These are phyloP conservation scores for Geophilus truncorum DNA, from an alignment of 2,888 invertebrate species.

Conservation along the genomic window DNA sequence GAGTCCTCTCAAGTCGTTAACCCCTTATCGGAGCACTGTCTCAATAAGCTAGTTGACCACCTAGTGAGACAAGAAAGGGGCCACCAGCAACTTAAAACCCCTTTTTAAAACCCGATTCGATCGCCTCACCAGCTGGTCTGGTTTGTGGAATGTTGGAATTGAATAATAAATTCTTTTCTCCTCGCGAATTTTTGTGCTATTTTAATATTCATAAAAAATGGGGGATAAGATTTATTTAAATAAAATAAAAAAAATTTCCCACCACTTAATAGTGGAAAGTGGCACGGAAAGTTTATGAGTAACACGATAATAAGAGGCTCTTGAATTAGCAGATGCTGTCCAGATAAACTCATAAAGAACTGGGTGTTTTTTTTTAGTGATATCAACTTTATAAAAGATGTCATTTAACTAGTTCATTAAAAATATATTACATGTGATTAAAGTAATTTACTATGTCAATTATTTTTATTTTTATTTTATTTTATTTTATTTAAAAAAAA, in stretches of 20 bases:
- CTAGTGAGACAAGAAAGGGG: slow-evolving; percentile 10
- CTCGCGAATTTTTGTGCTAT: not conserved
- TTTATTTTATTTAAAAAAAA: not conserved
- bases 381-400: slow-evolving; percentile 1
- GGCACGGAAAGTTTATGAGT: slow-evolving; percentile 22
- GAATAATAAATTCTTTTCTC: not conserved
- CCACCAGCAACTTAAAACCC: slow-evolving; percentile 12
- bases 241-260: not conserved
- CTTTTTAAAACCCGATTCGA: not conserved
- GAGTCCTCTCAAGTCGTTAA: slow-evolving; percentile 23
- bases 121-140: not conserved
- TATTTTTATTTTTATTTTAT: not conserved
- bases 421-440: not conserved
- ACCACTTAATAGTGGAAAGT: slow-evolving; percentile 11
- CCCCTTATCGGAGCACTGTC: slow-evolving; percentile 4
- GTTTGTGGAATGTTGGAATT: not conserved
- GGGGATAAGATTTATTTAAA: not conserved
- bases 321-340: slow-evolving; percentile 27
- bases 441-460: too few relatives aligned
- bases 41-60: slow-evolving; percentile 14
- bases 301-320: slow-evolving; percentile 24
- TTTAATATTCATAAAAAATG: not conserved
- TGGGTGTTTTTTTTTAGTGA: not conserved
- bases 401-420: not conserved
- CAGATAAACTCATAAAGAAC: slow-evolving; percentile 14